Evolutionary conservation across 2,797 vertebrate genomes (phyloP).

Genomic region (Leptatherina wallacei): DNA sequence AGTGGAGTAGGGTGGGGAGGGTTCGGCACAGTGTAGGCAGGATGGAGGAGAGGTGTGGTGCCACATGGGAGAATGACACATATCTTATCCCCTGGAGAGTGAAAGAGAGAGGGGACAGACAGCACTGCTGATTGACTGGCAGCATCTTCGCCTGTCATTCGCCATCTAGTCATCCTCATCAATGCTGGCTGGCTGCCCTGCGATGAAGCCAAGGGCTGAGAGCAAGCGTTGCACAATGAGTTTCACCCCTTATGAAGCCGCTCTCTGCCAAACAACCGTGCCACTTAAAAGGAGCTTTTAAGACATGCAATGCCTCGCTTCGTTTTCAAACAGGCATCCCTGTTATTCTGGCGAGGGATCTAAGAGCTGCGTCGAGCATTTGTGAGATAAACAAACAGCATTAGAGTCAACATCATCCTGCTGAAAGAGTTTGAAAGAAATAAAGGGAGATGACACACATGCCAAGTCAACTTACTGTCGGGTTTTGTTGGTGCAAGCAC

Average conservation of each 20-base stretch:
- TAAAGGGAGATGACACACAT: background rate
- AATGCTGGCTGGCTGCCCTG: slow-evolving; percentile 53
- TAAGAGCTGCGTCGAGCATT: slow-evolving; percentile 35
- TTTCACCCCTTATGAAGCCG: slow-evolving; percentile 36
- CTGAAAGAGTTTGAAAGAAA: slow-evolving; percentile 27
- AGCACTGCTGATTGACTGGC: slow-evolving; percentile 74
- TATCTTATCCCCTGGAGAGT: slow-evolving; percentile 62
- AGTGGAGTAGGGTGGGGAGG: slow-evolving; percentile 14
- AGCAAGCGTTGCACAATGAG: slow-evolving; percentile 36
- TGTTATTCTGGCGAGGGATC: slow-evolving; percentile 58
- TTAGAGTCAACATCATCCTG: slow-evolving; percentile 16
- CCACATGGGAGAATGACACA: slow-evolving; percentile 68
- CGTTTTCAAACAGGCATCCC: slow-evolving; percentile 37
- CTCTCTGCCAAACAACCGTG: slow-evolving; percentile 24
- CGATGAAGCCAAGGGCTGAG: slow-evolving; percentile 55
- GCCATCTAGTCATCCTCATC: slow-evolving; percentile 66
- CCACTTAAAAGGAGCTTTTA: slow-evolving; percentile 39
- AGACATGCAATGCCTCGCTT: slow-evolving; percentile 19
- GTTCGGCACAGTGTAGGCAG: slow-evolving; percentile 33
- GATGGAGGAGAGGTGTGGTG: slow-evolving; percentile 43
- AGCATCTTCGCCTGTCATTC: slow-evolving; percentile 67
- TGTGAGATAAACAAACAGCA: slow-evolving; percentile 47
- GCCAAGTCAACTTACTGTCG: slow-evolving; percentile 24
- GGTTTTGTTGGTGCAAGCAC: slow-evolving; percentile 9
- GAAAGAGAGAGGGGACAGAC: slow-evolving; percentile 51